Percentiles rank a stretch among this genome's conserved stretches.
Conservation (phyloP, 1,140 invertebrate species). For the Gonioctena quinquepunctata region DNA sequence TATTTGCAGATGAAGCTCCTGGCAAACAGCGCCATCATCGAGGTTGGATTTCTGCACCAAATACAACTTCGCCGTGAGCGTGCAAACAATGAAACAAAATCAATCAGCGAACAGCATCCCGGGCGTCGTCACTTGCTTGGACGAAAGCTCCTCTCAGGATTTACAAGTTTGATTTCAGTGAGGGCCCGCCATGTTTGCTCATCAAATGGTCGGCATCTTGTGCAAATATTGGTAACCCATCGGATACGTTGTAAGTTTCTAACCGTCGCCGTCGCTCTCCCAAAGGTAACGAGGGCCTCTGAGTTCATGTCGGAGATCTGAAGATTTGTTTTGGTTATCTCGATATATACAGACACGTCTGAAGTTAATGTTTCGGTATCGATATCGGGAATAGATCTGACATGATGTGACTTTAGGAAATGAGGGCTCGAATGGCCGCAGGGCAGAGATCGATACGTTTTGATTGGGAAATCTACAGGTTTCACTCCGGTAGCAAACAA, state of each 20-base stretch:
- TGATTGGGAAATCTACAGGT: too few relatives aligned
- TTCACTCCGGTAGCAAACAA: too few relatives aligned
- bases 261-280: background rate
- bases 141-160: constrained; percentile 31
- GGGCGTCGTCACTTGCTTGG: constrained; percentile 29
- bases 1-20: too few relatives aligned
- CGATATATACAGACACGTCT: background rate
- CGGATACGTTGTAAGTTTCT: constrained; percentile 41
- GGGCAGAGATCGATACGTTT: too few relatives aligned
- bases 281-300: background rate
- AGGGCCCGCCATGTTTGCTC: constrained; percentile 34
- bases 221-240: constrained; percentile 35
- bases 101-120: constrained; percentile 33
- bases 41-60: constrained; percentile 36
- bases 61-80: constrained; percentile 35
- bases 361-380: background rate
- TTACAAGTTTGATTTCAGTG: constrained; percentile 39
- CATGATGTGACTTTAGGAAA: background rate
- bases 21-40: constrained; percentile 16
- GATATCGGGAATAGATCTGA: background rate
- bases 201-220: constrained; percentile 46
- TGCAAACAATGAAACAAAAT: constrained; percentile 18
- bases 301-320: background rate
- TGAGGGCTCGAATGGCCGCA: too few relatives aligned
- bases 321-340: background rate